Evolutionary conservation across 2,797 vertebrate genomes (phyloP).

Genomic region (Rachycentron canadum): DNA sequence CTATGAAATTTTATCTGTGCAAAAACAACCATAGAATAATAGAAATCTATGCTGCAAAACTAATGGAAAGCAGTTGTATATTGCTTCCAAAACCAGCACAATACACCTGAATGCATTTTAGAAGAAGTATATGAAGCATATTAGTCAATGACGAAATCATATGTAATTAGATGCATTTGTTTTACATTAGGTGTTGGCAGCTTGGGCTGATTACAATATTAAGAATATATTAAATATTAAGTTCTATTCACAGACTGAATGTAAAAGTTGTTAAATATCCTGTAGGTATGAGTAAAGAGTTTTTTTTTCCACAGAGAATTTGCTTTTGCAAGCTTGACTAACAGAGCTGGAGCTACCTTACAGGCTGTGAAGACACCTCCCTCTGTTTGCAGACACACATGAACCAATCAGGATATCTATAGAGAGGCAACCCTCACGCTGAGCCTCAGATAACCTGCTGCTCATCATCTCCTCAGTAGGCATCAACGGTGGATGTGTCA

Average conservation of each 20-base stretch:
- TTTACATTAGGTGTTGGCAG: not conserved
- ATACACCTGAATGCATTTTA: not conserved
- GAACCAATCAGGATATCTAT: slow-evolving; percentile 67
- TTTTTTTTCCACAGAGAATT: not conserved
- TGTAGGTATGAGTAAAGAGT: not conserved
- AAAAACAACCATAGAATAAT: not conserved
- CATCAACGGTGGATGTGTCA: slow-evolving; percentile 50
- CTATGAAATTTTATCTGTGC: not conserved
- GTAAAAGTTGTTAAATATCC: slow-evolving; percentile 1
- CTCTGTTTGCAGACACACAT: slow-evolving; percentile 54
- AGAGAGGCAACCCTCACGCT: slow-evolving; percentile 63
- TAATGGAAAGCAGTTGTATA: not conserved
- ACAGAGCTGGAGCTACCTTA: slow-evolving; percentile 25
- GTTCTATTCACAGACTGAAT: not conserved
- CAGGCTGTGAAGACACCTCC: slow-evolving; percentile 56
- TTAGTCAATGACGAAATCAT: slow-evolving; percentile 6
- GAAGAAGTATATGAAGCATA: not conserved
- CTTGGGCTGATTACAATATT: not conserved
- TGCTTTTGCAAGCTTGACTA: slow-evolving; percentile 26
- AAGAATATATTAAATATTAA: not conserved
- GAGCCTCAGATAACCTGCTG: slow-evolving; percentile 71
- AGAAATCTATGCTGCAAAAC: not conserved
- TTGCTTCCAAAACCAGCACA: not conserved
- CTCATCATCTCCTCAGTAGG: slow-evolving; percentile 70
- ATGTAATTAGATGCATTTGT: not conserved